Conservation (phyloP, 2,888 invertebrate genomes). For the Eupithecia vulgata region DNA sequence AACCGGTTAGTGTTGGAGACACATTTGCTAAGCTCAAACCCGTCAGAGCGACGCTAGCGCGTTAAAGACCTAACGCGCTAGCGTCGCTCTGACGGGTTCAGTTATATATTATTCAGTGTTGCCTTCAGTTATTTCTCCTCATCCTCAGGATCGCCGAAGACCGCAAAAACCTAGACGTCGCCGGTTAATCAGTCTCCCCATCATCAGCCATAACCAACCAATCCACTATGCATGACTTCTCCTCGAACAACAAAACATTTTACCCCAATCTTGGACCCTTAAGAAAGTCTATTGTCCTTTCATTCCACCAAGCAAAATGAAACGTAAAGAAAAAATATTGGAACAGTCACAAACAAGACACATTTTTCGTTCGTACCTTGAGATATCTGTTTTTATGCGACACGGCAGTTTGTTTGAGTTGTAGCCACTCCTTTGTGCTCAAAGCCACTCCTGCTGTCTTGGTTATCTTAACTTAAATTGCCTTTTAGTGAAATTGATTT, state of each 20-base stretch:
- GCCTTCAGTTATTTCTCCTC: no score
- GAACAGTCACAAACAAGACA: not conserved
- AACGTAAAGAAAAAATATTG: not conserved
- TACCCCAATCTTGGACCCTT: not conserved
- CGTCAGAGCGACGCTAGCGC: no score
- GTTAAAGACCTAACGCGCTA: no score
- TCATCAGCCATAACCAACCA: not conserved
- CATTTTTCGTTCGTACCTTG: not conserved
- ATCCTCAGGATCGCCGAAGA: no score
- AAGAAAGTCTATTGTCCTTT: not conserved
- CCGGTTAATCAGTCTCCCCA: no score
- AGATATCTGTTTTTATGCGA: not conserved
- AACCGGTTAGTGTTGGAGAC: no score
- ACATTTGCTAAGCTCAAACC: no score
- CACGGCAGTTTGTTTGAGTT: slow-evolving; percentile 34
- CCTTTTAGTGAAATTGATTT: not conserved
- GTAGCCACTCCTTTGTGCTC: slow-evolving; percentile 33
- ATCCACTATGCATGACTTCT: not conserved
- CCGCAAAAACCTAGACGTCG: no score
- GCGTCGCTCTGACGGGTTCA: no score
- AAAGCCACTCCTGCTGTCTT: slow-evolving; percentile 30
- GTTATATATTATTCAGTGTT: no score
- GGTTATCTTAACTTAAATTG: slow-evolving; percentile 3
- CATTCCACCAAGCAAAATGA: not conserved
- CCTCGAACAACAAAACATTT: not conserved